A percentile compares a stretch with the other conserved stretches of the same genome.
Conservation (phyloP, 2,888 invertebrate species). For the Xanthia icteritia region DNA sequence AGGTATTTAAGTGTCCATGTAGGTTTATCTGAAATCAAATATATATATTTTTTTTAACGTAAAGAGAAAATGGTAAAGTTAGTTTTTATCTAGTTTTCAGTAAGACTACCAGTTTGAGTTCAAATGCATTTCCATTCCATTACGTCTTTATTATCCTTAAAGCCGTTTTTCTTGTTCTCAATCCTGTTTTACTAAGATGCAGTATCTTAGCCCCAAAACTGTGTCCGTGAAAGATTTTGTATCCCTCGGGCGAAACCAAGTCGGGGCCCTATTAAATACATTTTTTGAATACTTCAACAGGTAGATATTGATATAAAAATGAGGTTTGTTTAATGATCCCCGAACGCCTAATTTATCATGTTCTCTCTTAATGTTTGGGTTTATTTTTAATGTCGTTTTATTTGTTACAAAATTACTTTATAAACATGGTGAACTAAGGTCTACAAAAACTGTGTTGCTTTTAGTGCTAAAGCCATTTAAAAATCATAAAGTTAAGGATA, state of each 20-base stretch:
- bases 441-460: neutral
- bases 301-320: conserved; percentile 72
- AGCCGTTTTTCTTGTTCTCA: neutral
- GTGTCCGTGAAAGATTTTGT: conserved; percentile 42
- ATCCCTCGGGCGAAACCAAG: conserved; percentile 73
- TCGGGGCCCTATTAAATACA: conserved; percentile 74
- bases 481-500: neutral
- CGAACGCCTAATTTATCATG: conserved; percentile 75
- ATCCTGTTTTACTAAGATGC: conserved; percentile 43
- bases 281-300: conserved; percentile 74
- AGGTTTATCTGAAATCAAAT: neutral
- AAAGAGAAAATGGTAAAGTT: too few relatives aligned
- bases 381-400: conserved; percentile 60
- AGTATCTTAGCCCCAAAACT: conserved; percentile 71
- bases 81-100: neutral
- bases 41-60: neutral
- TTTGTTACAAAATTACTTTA: conserved; percentile 40
- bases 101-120: neutral
- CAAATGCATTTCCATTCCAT: neutral
- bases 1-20: too few relatives aligned
- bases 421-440: neutral
- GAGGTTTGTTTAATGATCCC: conserved; percentile 74
- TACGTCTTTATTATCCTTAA: neutral
- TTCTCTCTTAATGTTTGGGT: conserved; percentile 70
- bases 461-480: neutral